Evolutionary conservation across 2,797 vertebrate species (phyloP).

Genomic region (Poecilia velifera): DNA sequence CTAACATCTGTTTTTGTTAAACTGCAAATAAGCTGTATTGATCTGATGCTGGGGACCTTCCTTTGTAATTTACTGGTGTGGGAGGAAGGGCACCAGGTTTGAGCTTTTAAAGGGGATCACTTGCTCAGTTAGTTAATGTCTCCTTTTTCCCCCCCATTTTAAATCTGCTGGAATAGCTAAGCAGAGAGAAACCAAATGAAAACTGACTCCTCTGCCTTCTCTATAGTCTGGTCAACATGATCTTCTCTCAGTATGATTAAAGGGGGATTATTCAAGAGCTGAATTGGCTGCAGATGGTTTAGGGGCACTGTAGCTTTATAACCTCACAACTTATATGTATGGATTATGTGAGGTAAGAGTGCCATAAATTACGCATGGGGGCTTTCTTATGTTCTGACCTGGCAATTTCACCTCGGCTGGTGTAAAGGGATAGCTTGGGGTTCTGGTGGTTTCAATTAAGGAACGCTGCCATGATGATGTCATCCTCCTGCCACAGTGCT

Average conservation of each 20-base stretch:
- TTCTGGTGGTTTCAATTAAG: constrained; percentile 62
- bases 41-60: constrained; percentile 66
- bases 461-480: constrained; percentile 42
- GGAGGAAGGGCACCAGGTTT: constrained; percentile 40
- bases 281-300: constrained; percentile 75
- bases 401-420: constrained; percentile 41
- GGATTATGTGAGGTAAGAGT: constrained; percentile 67
- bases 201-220: constrained; percentile 52
- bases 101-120: constrained; percentile 60
- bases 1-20: constrained; percentile 78
- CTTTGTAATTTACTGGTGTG: constrained; percentile 63
- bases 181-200: constrained; percentile 68
- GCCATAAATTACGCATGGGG: constrained; percentile 66
- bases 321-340: constrained; percentile 66
- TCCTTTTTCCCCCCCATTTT: constrained; percentile 10
- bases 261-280: constrained; percentile 57
- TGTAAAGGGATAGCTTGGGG: constrained; percentile 59
- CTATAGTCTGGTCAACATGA: constrained; percentile 51
- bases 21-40: constrained; percentile 73
- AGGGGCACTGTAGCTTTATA: constrained; percentile 59
- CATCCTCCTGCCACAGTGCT: constrained; percentile 27
- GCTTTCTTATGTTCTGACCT: constrained; percentile 66
- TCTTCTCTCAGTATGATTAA: constrained; percentile 69
- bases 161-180: constrained; percentile 54
- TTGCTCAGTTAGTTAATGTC: constrained; percentile 72